A percentile compares a stretch with the other conserved stretches of the same genome.
Conservation (phyloP, 2,888 invertebrate species). For the Oasisia sp. region DNA sequence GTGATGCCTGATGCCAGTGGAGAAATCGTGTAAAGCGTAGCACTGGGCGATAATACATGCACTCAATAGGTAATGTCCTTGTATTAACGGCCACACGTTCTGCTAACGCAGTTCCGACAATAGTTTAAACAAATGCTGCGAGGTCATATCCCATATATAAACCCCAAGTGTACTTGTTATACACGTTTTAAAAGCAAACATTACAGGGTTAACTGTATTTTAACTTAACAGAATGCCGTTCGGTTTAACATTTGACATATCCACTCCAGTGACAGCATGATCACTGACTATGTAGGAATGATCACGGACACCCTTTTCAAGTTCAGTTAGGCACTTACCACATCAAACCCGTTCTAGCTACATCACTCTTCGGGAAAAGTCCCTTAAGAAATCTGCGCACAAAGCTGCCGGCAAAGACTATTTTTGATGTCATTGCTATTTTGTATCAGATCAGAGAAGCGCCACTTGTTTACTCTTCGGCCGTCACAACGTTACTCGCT, state of each 20-base stretch:
- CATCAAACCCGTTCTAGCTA: neutral
- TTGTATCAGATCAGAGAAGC: neutral
- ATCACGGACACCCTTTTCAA: neutral
- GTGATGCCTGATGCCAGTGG: neutral
- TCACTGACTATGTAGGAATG: neutral
- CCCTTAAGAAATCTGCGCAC: neutral
- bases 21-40: neutral
- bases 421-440: neutral
- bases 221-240: neutral
- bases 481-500: neutral
- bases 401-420: neutral
- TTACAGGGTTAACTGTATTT: neutral
- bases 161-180: neutral
- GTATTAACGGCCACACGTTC: constrained; percentile 8
- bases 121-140: neutral
- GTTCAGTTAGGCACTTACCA: neutral
- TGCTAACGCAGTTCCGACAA: neutral
- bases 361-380: neutral
- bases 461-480: neutral
- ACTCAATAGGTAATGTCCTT: neutral
- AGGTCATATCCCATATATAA: neutral
- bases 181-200: neutral
- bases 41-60: neutral
- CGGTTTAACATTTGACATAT: too few relatives aligned
- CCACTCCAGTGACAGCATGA: neutral